Base-by-base conservation (phyloP, 2,797 vertebrate genomes). In the Chelidonichthys spinosus region DNA sequence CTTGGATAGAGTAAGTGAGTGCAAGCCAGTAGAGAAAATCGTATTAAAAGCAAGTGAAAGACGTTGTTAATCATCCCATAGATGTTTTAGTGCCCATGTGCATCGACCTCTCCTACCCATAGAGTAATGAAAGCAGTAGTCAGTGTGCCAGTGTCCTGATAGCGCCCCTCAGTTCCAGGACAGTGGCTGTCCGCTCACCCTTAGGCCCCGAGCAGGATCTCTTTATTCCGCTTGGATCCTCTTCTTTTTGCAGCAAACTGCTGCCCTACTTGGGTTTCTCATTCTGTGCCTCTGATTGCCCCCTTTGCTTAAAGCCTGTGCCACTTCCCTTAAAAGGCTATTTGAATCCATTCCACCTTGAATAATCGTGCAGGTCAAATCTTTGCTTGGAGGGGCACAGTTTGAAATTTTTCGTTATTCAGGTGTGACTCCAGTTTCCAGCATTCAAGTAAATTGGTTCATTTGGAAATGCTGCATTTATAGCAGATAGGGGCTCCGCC, bases 181-280 rank as follows among this genome's bases (percentile, higher is more conserved):
- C 68, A 59, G 78, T 60, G 54, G 50, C 73, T 83, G n/a, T 43
- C 67, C 69, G 83, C 69, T 63, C 15, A 4, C 74, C 85, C 76
- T 65, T 39, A 3, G 67, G 83, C 79, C 50, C 76, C 3, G 44
- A 83, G 73, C 62, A 74, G 71, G 68, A 90, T 87, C 85, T 82
- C 66, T 90, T 90, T 90, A 88, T 91, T 92, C 85, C 50, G 64
- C 87, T 76, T 77, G 81, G 74, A 89, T 89, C 78, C 63, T 46
- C 52, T 63, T 74, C 81, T 84, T 55, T 82, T 66, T 15, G 53
- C 64, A 79, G 74, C 76, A 79, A 85, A 80, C 87, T 89, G 80
- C 87, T 90, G 83, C 83, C 82, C 86, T 79, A 78, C 76, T 85
- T 90, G 74, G 63, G 50, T 85, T 84, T 74, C 74, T 86, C 76